Evolutionary conservation across 2,797 vertebrate species (phyloP).

Genomic region (Leptoclinus maculatus): DNA sequence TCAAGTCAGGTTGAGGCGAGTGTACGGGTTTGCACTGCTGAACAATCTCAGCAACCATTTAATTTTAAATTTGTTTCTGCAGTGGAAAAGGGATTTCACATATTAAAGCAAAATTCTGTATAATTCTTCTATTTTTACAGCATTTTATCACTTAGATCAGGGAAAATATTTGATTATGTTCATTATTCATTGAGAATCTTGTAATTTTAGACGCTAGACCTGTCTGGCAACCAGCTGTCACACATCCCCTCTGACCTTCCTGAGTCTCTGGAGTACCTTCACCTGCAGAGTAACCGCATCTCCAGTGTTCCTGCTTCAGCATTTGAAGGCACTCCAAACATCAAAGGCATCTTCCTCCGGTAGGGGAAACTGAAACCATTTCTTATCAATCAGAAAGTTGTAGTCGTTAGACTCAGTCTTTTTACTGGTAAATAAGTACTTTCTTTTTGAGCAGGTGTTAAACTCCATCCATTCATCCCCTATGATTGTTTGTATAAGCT

Average conservation of each 20-base stretch:
- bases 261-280: constrained; percentile 91
- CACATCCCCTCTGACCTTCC: constrained; percentile 92
- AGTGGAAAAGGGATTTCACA: background rate
- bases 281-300: constrained; percentile 95
- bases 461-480: background rate
- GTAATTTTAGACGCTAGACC: constrained; percentile 88
- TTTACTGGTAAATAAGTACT: background rate
- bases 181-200: background rate
- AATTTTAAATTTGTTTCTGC: constrained; percentile 11
- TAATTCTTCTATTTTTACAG: constrained; percentile 2
- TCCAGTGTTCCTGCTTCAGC: constrained; percentile 85
- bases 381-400: background rate
- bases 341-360: constrained; percentile 97
- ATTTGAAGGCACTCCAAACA: constrained; percentile 94
- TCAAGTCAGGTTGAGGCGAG: background rate
- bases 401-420: background rate
- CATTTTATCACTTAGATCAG: background rate
- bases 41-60: background rate
- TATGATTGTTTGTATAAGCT: background rate
- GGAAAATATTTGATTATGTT: background rate
- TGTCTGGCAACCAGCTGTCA: constrained; percentile 92
- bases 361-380: constrained; percentile 57
- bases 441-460: background rate
- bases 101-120: background rate
- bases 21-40: background rate